phyloP scores from a whole-genome alignment of 2,888 invertebrate genomes.

The Drosophila eohydei region DNA sequence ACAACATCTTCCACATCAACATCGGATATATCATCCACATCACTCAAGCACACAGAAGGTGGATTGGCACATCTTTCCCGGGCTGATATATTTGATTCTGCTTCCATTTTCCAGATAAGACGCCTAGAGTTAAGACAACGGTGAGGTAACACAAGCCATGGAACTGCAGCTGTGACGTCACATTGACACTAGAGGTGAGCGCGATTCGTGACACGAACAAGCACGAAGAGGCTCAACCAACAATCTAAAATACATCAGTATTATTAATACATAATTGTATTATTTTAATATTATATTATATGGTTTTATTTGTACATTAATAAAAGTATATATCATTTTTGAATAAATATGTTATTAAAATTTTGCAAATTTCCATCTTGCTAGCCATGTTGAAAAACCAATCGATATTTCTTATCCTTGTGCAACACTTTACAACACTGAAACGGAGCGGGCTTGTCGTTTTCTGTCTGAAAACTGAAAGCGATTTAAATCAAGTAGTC shows the following conservation, averaged over 20 bases:
- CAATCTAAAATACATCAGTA: background rate
- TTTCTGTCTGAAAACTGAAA: background rate
- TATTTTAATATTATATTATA: background rate
- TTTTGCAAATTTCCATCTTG: background rate
- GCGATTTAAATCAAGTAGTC: background rate
- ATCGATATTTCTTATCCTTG: background rate
- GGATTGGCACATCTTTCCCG: background rate
- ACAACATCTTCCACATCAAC: slow-evolving; percentile 34
- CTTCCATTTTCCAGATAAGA: slow-evolving; percentile 27
- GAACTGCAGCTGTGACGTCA: slow-evolving; percentile 1
- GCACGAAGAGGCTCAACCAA: background rate
- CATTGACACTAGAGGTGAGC: background rate
- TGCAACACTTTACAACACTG: background rate
- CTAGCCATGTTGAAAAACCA: too few species aligned
- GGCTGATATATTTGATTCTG: background rate
- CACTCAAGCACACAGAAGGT: slow-evolving; percentile 23
- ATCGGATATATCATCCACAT: slow-evolving; percentile 48
- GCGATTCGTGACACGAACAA: background rate
- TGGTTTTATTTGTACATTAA: background rate
- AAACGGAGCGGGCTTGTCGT: background rate
- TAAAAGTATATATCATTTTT: background rate
- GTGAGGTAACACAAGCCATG: background rate
- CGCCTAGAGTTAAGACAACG: background rate
- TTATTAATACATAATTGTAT: background rate
- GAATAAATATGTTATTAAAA: background rate